Base-by-base conservation (phyloP, 2,797 vertebrate species). In the Premnoplex brunnescens region DNA sequence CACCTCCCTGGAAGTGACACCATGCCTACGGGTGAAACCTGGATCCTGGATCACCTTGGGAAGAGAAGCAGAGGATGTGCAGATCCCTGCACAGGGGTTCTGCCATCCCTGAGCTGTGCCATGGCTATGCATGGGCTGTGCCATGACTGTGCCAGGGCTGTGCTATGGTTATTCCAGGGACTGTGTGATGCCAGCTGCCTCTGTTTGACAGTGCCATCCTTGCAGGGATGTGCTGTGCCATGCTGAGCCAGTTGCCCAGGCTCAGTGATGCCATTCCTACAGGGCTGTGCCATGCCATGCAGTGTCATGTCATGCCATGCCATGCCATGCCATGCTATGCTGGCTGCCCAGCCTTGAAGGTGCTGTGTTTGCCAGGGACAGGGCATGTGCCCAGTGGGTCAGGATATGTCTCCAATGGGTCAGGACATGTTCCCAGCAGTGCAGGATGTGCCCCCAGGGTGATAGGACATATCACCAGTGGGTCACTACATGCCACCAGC, bases 71-170 rank as follows among this genome's bases (percentile, higher is more conserved):
- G 55, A 46, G 27, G 30, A 9, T 15, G 44, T 32, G 41, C 41
- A 64, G 37, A 28, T 51, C 18, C 1, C 23, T 20, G 44, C 2
- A 15, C 41, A 14, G 44, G n/a, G 39, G 20, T 18, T 74, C 13
- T 5, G 26, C 59, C 37, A 28, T 41, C 37, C 59, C 37, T 39
- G 17, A 7, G 27, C 1, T 7, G 20, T 51, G 43, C 46, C 30
- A 11, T 1, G 27, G n/a, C 4, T 2, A 0, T 44, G 5, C 44
- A 46, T 46, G 44, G 2, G 1, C 13, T 51, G 30, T 28, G 19
- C 41, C 22, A 27, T 37, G 58, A 7, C 10, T 37, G 18, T 60
- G 43, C 43, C 20, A 44, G 43, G 43, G 43, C 16, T 12, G 12
- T 14, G 48, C 48, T 26, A 0, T 19, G 28, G 8, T 11, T 34